Conservation (phyloP, 2,113 vertebrate species). For the Nicator chloris region DNA sequence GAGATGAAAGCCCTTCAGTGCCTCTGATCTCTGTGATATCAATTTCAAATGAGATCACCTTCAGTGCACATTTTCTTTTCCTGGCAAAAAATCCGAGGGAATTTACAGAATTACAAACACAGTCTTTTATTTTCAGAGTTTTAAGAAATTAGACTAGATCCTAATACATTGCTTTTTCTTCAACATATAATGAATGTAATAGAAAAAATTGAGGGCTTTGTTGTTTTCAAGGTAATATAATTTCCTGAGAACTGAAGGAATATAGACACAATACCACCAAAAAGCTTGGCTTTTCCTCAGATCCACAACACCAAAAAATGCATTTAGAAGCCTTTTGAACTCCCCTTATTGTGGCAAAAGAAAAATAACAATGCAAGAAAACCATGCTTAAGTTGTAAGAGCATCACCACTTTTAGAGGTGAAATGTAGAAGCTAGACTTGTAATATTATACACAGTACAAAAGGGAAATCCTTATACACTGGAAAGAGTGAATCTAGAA, state of each 20-base stretch:
- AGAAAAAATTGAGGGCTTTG: background rate
- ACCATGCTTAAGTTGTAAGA: background rate
- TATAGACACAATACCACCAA: background rate
- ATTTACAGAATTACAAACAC: background rate
- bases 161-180: background rate
- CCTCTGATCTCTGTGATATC: slow-evolving; percentile 21
- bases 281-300: background rate
- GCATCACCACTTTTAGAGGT: background rate
- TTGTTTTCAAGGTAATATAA: background rate
- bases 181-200: background rate
- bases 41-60: slow-evolving; percentile 20
- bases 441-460: background rate
- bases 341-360: background rate
- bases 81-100: background rate
- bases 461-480: background rate
- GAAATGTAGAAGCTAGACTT: background rate
- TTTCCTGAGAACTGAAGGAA: background rate
- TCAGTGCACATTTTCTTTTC: background rate
- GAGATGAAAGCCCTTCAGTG: slow-evolving; percentile 41
- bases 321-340: background rate
- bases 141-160: background rate
- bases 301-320: background rate
- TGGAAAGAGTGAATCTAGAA: background rate
- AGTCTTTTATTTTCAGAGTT: background rate
- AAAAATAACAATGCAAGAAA: background rate